Base-by-base conservation (phyloP, 2,888 invertebrate species). In the Drosophila vallismaia region DNA sequence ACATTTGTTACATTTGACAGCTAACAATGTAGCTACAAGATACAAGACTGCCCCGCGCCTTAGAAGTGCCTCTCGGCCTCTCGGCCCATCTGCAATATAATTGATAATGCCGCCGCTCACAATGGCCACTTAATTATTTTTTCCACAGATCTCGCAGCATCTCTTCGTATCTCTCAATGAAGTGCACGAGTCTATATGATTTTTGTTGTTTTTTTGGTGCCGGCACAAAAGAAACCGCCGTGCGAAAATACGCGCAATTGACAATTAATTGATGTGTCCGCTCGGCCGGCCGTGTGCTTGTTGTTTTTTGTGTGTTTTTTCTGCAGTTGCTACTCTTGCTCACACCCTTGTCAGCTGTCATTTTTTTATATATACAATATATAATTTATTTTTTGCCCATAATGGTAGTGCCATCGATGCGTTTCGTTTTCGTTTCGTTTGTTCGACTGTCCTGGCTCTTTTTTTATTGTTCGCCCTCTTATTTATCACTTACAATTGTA, bases 231-330 rank as follows among this genome's bases (percentile, higher is more conserved):
- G 83, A 76, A 75, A 79, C 83, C 77, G 86, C 88, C 86, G 83
- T 87, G 88, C 88, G 86, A 87, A 88, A 86, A 81, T 79, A 79
- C 85, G 82, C 82, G 76, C 88, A 81, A 88, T 87, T 87, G 86
- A 83, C 88, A 86, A 88, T 86, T 86, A 86, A 86, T 86, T 88
- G 86, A 86, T 88, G 88, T 77, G 86, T 86, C 88, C 84, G 88
- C 86, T 86, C 60, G 71, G 66, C 70, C 55, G 53, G 78, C 69
- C 57, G 56, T 71, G 55, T 64, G 49, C 56, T 57, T 76, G 54
- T 52, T 71, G 40, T 42, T 7, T 42, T 42, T 71, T 19, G 19
- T 19, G 19, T 19, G 49, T 44, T 55, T 54, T 50, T 70, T 76
- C 6, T 59, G 68, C 54, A 42, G 44, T 57, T 36, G 38, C 62